These are phyloP conservation scores for Eira barbara DNA, from an alignment of 2,113 vertebrate species.

Conservation along the genomic window DNA sequence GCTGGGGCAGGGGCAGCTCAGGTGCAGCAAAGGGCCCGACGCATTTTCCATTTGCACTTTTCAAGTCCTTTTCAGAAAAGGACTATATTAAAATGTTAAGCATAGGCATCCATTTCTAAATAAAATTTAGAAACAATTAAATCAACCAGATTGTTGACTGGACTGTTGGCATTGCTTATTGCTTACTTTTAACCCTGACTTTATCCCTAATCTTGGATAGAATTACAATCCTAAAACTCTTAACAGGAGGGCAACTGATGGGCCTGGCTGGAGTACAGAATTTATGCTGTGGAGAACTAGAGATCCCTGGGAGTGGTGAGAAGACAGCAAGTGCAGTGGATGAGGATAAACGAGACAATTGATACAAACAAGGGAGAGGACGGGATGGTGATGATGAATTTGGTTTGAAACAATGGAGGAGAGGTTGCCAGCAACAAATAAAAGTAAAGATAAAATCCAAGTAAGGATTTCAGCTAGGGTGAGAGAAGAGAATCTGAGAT, in stretches of 20 bases:
- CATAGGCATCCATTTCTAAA: not conserved
- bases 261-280: not conserved
- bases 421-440: not conserved
- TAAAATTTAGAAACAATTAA: constrained; percentile 15
- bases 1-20: not conserved
- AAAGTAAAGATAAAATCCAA: not conserved
- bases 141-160: not conserved
- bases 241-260: not conserved
- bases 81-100: not conserved
- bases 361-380: not conserved
- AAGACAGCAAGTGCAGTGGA: not conserved
- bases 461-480: not conserved
- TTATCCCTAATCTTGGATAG: not conserved
- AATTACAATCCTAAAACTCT: not conserved
- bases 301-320: not conserved
- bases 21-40: not conserved
- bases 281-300: not conserved
- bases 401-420: not conserved
- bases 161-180: not conserved
- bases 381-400: not conserved
- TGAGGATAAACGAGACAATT: not conserved
- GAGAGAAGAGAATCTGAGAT: not conserved
- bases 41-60: not conserved
- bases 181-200: constrained; percentile 18
- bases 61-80: not conserved